Base-by-base conservation (phyloP, 2,113 vertebrate genomes). In the Marmota monax region DNA sequence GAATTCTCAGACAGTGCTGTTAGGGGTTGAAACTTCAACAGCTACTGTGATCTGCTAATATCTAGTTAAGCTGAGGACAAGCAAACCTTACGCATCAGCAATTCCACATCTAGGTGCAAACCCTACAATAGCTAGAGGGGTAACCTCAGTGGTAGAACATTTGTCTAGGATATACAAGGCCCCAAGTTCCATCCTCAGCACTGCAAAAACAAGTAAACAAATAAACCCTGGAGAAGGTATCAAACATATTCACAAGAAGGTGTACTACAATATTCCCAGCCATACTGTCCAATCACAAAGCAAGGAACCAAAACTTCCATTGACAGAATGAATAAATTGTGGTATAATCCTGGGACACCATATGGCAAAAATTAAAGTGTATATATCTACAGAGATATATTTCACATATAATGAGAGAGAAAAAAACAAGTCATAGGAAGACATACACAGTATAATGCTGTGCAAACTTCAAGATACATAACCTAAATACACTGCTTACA, bases 61-160 rank as follows among this genome's bases (percentile, higher is more conserved):
- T 14, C 16, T 37, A n/a, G 70, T 17, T 42, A 92, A 45, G 56
- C 9, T 42, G 56, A 67, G 69, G 34, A 77, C 16, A 34, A 16
- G 69, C 1, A 32, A 4, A 63, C 5, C 48, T 67, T 48, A 29
- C 25, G 48, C 1, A 51, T 83, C 22, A n/a, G 34, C 37, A 86
- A 78, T 56, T 92, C 32, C 18, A 74, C 48, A 23, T 88, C 58
- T 22, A 94, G 56, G 72, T 34, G 73, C 78, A 83, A 94, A 87
- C 39, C 23, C 27, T 23, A 25, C 23, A 92, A 63, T 51, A 8
- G 53, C 29, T 17, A 13, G 27, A 48, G 29, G 34, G 58, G 1
- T 6, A 34, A 34, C 39, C 39, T 29, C 32, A 7, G 22, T 29
- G 58, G 70, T 5, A 84, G 23, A 29, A 34, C 4, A 34, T 16